Conservation (phyloP, 2,113 vertebrate species). For the Xyrauchen texanus region DNA sequence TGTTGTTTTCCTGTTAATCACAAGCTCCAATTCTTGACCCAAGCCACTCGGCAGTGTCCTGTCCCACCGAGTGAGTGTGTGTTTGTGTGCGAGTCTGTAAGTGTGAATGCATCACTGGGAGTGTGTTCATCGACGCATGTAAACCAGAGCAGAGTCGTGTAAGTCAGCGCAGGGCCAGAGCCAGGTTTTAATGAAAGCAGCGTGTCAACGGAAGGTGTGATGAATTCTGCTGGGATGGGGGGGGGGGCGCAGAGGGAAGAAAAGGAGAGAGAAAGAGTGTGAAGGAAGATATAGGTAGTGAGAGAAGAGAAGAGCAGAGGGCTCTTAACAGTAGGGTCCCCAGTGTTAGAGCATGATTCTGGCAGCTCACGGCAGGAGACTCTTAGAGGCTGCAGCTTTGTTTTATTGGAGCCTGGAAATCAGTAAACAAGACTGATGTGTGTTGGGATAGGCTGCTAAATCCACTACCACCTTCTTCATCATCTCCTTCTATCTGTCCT, state of each 20-base stretch:
- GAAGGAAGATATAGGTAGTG: background rate
- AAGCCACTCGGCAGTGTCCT: background rate
- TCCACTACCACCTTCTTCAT: slow-evolving; percentile 21
- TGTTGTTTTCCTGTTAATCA: slow-evolving; percentile 24
- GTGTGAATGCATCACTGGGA: slow-evolving; percentile 22
- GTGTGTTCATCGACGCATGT: slow-evolving; percentile 22
- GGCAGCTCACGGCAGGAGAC: slow-evolving; percentile 21
- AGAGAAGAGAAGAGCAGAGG: slow-evolving; percentile 17
- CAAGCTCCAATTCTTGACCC: slow-evolving; percentile 19
- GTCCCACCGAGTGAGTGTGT: slow-evolving; percentile 1
- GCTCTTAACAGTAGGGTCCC: slow-evolving; percentile 25
- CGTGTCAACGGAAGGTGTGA: slow-evolving; percentile 46
- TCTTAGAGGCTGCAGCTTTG: slow-evolving; percentile 26
- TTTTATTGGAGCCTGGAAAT: slow-evolving; percentile 38
- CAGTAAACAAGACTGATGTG: slow-evolving; percentile 43
- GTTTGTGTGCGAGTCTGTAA: slow-evolving; percentile 14
- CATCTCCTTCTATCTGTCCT: background rate
- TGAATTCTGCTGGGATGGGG: slow-evolving; percentile 28
- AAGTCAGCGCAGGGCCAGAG: slow-evolving; percentile 24
- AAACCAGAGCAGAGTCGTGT: slow-evolving; percentile 28
- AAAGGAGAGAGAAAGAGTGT: background rate
- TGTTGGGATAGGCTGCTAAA: slow-evolving; percentile 28
- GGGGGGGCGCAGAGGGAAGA: background rate
- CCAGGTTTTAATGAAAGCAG: slow-evolving; percentile 44
- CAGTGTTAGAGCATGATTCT: slow-evolving; percentile 20